Evolutionary conservation across 2,113 vertebrate genomes (phyloP).

Genomic region (Cervus canadensis): DNA sequence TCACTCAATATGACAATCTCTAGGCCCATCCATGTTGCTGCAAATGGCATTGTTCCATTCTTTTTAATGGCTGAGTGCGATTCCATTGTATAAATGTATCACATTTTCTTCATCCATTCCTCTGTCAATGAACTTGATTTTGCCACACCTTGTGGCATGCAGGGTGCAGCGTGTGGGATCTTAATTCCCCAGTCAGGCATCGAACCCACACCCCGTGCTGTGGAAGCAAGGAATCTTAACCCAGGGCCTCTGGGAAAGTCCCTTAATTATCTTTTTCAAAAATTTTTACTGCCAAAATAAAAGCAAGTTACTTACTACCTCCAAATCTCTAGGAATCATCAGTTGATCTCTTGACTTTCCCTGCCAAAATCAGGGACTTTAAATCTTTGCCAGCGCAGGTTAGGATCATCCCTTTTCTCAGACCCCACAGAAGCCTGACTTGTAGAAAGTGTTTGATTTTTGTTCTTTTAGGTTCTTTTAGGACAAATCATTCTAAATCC

Average conservation of each 20-base stretch:
- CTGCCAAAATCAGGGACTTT: slow-evolving; percentile 28
- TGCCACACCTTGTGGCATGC: neutral
- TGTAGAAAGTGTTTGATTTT: neutral
- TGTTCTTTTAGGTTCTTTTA: neutral
- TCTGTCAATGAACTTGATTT: neutral
- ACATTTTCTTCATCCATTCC: neutral
- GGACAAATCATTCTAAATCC: neutral
- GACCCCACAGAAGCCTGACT: slow-evolving; percentile 13
- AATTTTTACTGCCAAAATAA: slow-evolving; percentile 45
- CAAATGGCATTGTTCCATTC: neutral
- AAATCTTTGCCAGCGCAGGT: slow-evolving; percentile 54
- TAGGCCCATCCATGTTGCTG: neutral
- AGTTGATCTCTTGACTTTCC: slow-evolving; percentile 37
- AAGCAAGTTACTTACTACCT: neutral
- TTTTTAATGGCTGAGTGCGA: neutral
- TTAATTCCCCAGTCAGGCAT: neutral
- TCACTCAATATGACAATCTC: neutral
- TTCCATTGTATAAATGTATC: neutral
- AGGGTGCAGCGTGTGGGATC: neutral
- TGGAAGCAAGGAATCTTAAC: neutral
- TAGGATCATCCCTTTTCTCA: slow-evolving; percentile 54
- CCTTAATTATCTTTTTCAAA: slow-evolving; percentile 44
- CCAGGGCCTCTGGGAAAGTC: neutral
- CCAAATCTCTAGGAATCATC: slow-evolving; percentile 56
- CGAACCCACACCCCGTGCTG: accelerated